Percentiles rank a stretch among this genome's conserved stretches.
Evolutionary conservation across 1,140 invertebrate species (phyloP).

Genomic region (Thaumetopoea pityocampa): DNA sequence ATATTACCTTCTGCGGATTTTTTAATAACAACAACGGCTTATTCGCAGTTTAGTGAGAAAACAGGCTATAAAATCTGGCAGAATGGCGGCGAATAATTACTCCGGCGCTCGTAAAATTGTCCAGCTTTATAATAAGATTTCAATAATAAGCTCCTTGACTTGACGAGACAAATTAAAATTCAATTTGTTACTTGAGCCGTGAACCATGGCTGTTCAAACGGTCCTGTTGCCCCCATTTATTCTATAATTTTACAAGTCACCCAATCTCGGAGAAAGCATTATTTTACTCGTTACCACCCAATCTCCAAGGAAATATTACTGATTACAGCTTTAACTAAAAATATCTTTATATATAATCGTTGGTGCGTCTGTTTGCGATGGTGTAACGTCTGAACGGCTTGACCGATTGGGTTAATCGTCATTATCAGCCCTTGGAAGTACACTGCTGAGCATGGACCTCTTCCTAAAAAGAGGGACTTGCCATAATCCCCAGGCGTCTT

Average conservation of each 20-base stretch:
- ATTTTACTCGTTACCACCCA: constrained; percentile 53
- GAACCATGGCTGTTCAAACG: constrained; percentile 64
- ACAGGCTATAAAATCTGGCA: constrained; percentile 20
- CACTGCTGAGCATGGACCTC: too few species aligned
- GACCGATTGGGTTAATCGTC: constrained; percentile 4
- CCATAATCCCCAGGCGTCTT: too few species aligned
- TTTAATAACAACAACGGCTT: constrained; percentile 14
- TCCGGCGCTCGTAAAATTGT: constrained; percentile 42
- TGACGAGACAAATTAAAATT: constrained; percentile 71
- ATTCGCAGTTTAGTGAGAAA: constrained; percentile 9
- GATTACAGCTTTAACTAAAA: constrained; percentile 36
- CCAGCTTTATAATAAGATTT: constrained; percentile 56
- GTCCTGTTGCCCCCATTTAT: constrained; percentile 64
- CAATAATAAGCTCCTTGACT: constrained; percentile 64
- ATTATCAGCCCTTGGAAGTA: too few species aligned
- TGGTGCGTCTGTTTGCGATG: too few species aligned
- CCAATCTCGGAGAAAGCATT: constrained; percentile 48
- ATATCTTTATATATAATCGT: too few species aligned
- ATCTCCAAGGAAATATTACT: too few species aligned
- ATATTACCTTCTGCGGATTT: too few species aligned
- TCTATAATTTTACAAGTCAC: constrained; percentile 58
- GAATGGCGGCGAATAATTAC: constrained; percentile 35
- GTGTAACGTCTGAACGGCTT: too few species aligned
- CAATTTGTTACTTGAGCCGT: constrained; percentile 67
- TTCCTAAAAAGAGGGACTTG: too few species aligned